A percentile compares a stretch with the other conserved stretches of the same genome.
Conservation (phyloP, 2,797 vertebrate species). For the Menidia menidia region DNA sequence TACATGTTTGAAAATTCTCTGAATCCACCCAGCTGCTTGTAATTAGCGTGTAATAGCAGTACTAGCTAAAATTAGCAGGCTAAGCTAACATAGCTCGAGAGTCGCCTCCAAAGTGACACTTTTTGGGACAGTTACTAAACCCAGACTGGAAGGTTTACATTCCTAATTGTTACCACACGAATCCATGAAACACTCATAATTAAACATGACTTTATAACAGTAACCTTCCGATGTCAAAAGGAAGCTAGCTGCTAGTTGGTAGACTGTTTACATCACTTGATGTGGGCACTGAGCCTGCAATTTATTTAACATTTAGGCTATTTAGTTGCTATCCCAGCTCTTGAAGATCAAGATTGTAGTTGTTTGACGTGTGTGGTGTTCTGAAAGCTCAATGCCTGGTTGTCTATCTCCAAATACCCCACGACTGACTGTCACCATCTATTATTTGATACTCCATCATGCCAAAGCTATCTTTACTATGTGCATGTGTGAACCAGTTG, state of each 20-base stretch:
- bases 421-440: constrained; percentile 39
- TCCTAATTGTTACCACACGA: accelerated
- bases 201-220: too few species aligned
- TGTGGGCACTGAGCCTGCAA: constrained; percentile 1
- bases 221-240: constrained; percentile 19
- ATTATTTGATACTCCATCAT: constrained; percentile 68
- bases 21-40: neutral
- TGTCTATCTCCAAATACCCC: constrained; percentile 5
- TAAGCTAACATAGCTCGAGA: constrained; percentile 55
- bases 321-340: neutral
- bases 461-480: constrained; percentile 58
- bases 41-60: constrained; percentile 42
- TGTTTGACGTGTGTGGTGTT: neutral
- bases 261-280: constrained; percentile 60
- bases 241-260: constrained; percentile 52
- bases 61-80: constrained; percentile 66
- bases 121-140: constrained; percentile 7
- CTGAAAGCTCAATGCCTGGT: neutral
- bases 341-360: accelerated
- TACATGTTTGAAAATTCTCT: neutral
- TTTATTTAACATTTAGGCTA: neutral
- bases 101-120: constrained; percentile 18
- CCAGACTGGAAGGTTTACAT: neutral
- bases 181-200: accelerated
- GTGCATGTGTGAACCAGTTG: constrained; percentile 85